Evolutionary conservation across 2,113 vertebrate genomes (phyloP).

Genomic region (Parus major): DNA sequence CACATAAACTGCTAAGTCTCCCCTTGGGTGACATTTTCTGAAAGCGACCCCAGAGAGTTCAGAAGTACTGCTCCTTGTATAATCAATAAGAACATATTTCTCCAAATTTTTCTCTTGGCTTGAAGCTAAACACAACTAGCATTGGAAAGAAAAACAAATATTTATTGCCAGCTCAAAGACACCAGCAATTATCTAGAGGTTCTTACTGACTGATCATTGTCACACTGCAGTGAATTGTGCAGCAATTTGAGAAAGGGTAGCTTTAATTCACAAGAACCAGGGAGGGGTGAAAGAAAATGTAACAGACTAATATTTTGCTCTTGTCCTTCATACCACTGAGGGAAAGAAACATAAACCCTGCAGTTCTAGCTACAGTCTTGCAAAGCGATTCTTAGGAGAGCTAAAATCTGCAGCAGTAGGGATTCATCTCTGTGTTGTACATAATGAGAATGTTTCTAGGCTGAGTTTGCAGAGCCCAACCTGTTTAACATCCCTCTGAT

Average conservation of each 20-base stretch:
- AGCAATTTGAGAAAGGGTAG: not conserved
- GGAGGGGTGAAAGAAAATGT: not conserved
- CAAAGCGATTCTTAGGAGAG: not conserved
- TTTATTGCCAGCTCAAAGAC: not conserved
- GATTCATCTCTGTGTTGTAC: not conserved
- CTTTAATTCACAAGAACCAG: not conserved
- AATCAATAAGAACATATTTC: not conserved
- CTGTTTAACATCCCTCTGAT: conserved; percentile 34
- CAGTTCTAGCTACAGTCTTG: not conserved
- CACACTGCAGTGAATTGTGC: not conserved
- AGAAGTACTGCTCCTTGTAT: not conserved
- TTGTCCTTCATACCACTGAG: not conserved
- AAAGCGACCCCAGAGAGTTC: not conserved
- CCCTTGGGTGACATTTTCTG: not conserved
- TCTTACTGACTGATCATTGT: not conserved
- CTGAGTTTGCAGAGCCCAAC: conserved; percentile 41
- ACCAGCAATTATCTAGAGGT: not conserved
- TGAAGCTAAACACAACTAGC: not conserved
- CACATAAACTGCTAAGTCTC: not conserved
- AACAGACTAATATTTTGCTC: not conserved
- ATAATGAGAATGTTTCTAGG: not conserved
- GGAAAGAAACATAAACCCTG: conserved; percentile 18
- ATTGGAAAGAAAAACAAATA: not conserved
- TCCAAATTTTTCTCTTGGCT: not conserved
- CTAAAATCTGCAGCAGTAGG: not conserved